Evolutionary conservation across 2,888 invertebrate species (phyloP).

Genomic region (Pristionchus fissidentatus): DNA sequence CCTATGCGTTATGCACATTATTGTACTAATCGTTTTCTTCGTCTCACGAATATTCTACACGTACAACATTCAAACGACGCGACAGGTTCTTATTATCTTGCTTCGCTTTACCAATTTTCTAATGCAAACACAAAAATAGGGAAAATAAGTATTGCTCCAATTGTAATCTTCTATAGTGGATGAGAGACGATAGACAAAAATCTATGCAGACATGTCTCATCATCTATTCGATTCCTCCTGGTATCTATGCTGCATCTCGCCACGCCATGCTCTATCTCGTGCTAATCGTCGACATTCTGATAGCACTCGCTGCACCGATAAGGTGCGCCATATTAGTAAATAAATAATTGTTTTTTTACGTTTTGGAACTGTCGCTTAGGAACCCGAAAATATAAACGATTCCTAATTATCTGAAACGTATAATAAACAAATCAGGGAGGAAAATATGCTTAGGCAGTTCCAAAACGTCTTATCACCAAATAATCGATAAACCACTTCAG

Average conservation of each 20-base stretch:
- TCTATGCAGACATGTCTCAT: conserved; percentile 4
- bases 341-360: no score
- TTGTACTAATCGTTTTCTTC: conserved; percentile 8
- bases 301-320: background rate
- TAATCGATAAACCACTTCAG: background rate
- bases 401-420: background rate
- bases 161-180: no score
- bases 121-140: no score
- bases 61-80: background rate
- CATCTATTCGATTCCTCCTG: conserved; percentile 17
- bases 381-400: no score
- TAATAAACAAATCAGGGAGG: no score
- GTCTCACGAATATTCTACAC: background rate
- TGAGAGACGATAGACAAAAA: no score
- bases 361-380: no score
- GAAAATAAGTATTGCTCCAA: no score
- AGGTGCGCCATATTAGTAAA: background rate
- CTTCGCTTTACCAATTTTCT: no score
- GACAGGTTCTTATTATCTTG: background rate
- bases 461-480: background rate
- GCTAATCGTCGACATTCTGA: background rate
- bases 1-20: conserved; percentile 22
- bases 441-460: no score
- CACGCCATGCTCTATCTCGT: conserved; percentile 34
- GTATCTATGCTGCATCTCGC: conserved; percentile 1